Evolutionary conservation across 2,797 vertebrate genomes (phyloP), one percentile per base, ranked within the genome.

Genomic region (Manis javanica): DNA sequence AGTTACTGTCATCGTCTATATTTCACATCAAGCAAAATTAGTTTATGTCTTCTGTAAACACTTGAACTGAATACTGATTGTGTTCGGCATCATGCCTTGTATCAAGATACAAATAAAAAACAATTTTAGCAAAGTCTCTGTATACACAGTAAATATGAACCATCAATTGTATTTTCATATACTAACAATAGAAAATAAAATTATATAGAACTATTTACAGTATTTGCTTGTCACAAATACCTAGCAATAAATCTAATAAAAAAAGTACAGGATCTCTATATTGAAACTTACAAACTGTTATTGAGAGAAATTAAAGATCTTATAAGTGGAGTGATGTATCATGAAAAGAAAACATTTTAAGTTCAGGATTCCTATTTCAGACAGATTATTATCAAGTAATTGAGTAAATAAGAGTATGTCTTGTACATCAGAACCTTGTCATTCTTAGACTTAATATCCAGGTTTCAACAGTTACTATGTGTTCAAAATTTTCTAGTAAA

Each of bases 401-500:
- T 34, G 39, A 88, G 21, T 85, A 89, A 23, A 46, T 82, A 61
- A 85, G 18, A 94, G 5, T 29, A 86, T 59, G 71, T 77, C 53
- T 64, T 71, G 55, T 5, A 61, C 8, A 69, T 12, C 16, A 46
- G 12, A 86, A 79, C 1, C 53, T 77, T 95, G 39, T 66, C 51
- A 74, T 93, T 85, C 16, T 46, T 83, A 72, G n/a, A 55, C 49
- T 87, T 86, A 57, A 23, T 90, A 85, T 57, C 68, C 29, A 87
- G n/a, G 59, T 59, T 90, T 78, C 11, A 92, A 29, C 1, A 72
- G 42, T 78, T 78, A 86, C 21, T 61, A 3, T 75, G 31, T 79
- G 19, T 68, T 93, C 23, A 84, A 92, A 77, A 77, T 68, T 74
- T 94, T 55, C 49, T 53, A 93, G 81, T 16, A 86, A 5, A 85